Evolutionary conservation across 1,140 invertebrate genomes (phyloP).

Genomic region (Metopolophium dirhodum): DNA sequence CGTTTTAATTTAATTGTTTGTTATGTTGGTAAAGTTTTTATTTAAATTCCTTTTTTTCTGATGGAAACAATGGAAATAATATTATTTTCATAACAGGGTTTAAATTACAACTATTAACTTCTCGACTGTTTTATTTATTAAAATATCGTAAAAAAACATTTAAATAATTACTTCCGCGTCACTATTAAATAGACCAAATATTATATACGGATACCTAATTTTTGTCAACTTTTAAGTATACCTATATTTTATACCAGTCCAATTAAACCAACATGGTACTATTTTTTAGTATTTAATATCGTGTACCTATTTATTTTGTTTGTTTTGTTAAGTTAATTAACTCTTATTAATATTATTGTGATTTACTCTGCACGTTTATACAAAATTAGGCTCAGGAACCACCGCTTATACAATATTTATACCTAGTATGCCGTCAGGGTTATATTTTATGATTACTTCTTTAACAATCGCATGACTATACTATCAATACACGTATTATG

Average conservation of each 20-base stretch:
- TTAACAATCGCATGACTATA: conserved; percentile 44
- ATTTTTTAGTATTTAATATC: neutral
- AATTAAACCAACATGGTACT: neutral
- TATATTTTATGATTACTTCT: conserved; percentile 20
- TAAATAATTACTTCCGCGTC: neutral
- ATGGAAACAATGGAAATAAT: conserved; percentile 1
- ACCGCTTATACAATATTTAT: neutral
- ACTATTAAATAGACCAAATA: neutral
- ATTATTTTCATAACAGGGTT: neutral
- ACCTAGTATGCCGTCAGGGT: neutral
- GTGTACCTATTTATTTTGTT: neutral
- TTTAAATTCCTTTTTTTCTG: neutral
- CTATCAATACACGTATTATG: conserved; percentile 1
- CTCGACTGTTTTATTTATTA: conserved; percentile 12
- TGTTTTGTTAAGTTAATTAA: neutral
- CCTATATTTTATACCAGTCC: neutral
- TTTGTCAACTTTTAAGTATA: conserved; percentile 2
- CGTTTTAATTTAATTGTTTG: neutral
- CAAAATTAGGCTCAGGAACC: neutral
- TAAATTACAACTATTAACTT: conserved; percentile 5
- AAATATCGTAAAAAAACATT: conserved; percentile 13
- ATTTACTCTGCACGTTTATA: neutral
- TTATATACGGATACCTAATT: neutral
- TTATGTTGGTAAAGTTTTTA: neutral
- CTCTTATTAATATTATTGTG: neutral